Evolutionary conservation across 2,797 vertebrate species (phyloP), one percentile per base, ranked within the genome.

Genomic region (Streptopelia turtur): DNA sequence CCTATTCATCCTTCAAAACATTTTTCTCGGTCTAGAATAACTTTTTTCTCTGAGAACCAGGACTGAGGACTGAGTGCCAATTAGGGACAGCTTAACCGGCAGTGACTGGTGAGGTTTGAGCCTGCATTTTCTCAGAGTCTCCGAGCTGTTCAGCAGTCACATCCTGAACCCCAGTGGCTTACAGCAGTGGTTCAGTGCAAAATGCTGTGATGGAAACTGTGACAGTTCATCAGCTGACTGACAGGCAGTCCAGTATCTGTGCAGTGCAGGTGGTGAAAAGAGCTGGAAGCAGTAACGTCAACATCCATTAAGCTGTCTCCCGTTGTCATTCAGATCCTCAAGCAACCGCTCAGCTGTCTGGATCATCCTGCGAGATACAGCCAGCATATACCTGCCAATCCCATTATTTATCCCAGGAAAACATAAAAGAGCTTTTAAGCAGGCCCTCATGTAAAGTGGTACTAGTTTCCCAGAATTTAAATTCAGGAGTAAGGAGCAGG

Each of bases 231-330:
- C 83, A 78, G 65, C 81, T 94, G 72, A 83, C 69, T 95, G 96
- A 94, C 94, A 93, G 82, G 57, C 79, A 83, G 85, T 14, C 72
- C 89, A 83, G 87, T 96, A 96, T 96, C 95, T 96, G 87, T 69
- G 79, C 79, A 49, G 69, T 76, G 91, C 96, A 96, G 94, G 93
- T 95, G 91, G 83, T 47, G 65, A 94, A 81, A 94, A 81, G 69
- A 94, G 90, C 91, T 93, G 90, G 76, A 90, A 94, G 94, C 83
- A 59, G 49, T 78, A 96, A 88, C 7, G 2, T 93, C 96, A 96
- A 95, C 93, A 93, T 68, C 83, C 80, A 90, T 88, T 94, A 95
- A 93, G 61, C 91, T 91, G 83, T 81, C 66, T 53, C 30, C 57
- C 75, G 83, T 50, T 91, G 91, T 90, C 95, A 93, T 43, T 93